These are phyloP conservation scores for Patella depressa DNA, from an alignment of 2,888 invertebrate genomes.

Conservation along the genomic window DNA sequence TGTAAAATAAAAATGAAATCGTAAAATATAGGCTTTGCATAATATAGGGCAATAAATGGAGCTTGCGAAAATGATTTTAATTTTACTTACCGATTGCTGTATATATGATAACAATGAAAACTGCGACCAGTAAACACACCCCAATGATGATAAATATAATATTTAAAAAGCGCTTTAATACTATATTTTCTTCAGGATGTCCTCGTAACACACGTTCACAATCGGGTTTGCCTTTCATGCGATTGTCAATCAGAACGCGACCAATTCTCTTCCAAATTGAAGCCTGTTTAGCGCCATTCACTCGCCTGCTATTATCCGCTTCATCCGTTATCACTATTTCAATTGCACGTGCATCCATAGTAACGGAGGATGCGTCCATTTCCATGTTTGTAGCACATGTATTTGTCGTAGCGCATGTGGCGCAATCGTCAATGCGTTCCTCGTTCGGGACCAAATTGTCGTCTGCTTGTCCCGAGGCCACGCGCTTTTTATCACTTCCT, in stretches of 20 bases:
- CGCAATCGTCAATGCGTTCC: not conserved
- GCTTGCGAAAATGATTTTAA: too few relatives aligned
- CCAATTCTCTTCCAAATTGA: slow-evolving; percentile 46
- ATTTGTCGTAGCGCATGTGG: not conserved
- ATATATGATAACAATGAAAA: slow-evolving; percentile 64
- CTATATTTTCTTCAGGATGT: slow-evolving; percentile 51
- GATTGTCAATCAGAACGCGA: slow-evolving; percentile 55
- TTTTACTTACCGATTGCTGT: slow-evolving; percentile 57
- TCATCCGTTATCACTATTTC: slow-evolving; percentile 55
- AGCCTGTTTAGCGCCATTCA: slow-evolving; percentile 40
- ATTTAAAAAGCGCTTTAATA: slow-evolving; percentile 63
- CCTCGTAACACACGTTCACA: slow-evolving; percentile 47
- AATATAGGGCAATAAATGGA: too few relatives aligned
- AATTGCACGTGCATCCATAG: slow-evolving; percentile 54
- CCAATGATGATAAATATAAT: slow-evolving; percentile 64
- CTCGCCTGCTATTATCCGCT: slow-evolving; percentile 39
- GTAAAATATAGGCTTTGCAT: too few relatives aligned
- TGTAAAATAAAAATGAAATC: too few relatives aligned
- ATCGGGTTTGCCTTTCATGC: slow-evolving; percentile 54
- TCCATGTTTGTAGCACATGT: slow-evolving; percentile 31
- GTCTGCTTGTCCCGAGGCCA: slow-evolving; percentile 13
- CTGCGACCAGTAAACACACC: slow-evolving; percentile 58
- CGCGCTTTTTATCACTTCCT: slow-evolving; percentile 9
- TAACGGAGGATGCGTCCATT: slow-evolving; percentile 43
- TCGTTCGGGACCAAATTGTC: slow-evolving; percentile 8